A percentile compares a stretch with the other conserved stretches of the same genome.
Conservation (phyloP, 2,797 vertebrate genomes). For the Mionectes olivaceus region DNA sequence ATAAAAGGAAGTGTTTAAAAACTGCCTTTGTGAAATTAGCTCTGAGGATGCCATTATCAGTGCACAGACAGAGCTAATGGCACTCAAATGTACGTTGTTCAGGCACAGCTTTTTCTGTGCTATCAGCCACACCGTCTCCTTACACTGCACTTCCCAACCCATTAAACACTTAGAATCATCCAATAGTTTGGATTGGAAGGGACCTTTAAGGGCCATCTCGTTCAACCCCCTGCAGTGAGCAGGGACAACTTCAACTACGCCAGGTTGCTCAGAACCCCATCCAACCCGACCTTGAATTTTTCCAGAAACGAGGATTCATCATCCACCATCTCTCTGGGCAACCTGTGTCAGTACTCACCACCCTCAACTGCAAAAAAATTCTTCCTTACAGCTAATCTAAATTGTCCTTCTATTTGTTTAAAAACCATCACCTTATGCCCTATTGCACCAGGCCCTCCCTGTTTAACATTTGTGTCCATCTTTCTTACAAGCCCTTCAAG, state of each 20-base stretch:
- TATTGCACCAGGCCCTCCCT: not conserved
- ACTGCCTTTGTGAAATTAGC: not conserved
- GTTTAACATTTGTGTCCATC: not conserved
- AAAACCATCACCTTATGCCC: not conserved
- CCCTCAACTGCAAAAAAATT: not conserved
- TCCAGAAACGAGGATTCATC: not conserved
- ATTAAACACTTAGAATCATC: not conserved
- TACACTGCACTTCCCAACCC: not conserved
- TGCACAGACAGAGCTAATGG: not conserved
- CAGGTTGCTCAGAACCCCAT: not conserved
- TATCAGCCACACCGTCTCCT: not conserved
- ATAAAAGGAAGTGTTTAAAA: conserved; percentile 53
- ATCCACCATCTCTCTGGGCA: not conserved
- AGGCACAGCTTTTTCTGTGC: not conserved
- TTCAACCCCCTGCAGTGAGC: not conserved
- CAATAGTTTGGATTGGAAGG: not conserved
- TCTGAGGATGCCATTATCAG: conserved; percentile 7
- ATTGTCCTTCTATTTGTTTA: not conserved
- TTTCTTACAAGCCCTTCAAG: not conserved
- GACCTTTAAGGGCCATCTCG: not conserved
- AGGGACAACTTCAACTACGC: not conserved
- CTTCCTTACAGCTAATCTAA: not conserved
- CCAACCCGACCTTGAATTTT: not conserved
- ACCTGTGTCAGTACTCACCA: not conserved
- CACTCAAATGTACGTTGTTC: not conserved